These are phyloP conservation scores for Chlorocebus sabaeus DNA, from an alignment of 2,113 vertebrate genomes.

Conservation along the genomic window DNA sequence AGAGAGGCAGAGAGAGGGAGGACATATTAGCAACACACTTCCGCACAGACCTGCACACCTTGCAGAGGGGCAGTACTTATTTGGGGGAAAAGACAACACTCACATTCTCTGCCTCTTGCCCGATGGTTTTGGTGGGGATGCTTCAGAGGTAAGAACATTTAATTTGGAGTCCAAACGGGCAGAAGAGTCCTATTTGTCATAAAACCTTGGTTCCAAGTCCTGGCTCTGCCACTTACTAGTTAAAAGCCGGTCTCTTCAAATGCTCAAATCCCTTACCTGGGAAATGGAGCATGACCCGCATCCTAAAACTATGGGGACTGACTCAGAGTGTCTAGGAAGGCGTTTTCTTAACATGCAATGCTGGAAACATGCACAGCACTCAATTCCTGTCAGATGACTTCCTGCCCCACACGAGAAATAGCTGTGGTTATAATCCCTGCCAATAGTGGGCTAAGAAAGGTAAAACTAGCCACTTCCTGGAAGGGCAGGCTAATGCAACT, in stretches of 20 bases:
- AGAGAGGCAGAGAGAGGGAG: constrained; percentile 71
- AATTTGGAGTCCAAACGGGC: neutral
- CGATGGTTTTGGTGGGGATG: accelerated
- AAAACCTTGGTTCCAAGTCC: neutral
- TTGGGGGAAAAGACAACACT: neutral
- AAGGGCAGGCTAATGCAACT: neutral
- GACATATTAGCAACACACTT: constrained; percentile 29
- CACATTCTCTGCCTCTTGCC: neutral
- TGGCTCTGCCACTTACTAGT: neutral
- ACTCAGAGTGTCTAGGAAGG: neutral
- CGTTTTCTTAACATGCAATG: neutral
- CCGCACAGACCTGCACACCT: neutral
- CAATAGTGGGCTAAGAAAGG: neutral
- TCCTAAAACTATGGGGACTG: neutral
- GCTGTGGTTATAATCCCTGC: neutral
- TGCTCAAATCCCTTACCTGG: neutral
- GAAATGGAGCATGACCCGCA: neutral
- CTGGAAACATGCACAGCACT: accelerated
- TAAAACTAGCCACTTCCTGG: neutral
- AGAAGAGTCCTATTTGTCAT: neutral
- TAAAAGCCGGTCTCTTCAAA: neutral
- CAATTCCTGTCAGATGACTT: neutral
- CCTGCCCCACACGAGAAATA: neutral
- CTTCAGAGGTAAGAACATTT: neutral
- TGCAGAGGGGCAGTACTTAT: neutral